These are phyloP conservation scores for Drosophila helvetica DNA, from an alignment of 2,888 invertebrate genomes.

Conservation along the genomic window DNA sequence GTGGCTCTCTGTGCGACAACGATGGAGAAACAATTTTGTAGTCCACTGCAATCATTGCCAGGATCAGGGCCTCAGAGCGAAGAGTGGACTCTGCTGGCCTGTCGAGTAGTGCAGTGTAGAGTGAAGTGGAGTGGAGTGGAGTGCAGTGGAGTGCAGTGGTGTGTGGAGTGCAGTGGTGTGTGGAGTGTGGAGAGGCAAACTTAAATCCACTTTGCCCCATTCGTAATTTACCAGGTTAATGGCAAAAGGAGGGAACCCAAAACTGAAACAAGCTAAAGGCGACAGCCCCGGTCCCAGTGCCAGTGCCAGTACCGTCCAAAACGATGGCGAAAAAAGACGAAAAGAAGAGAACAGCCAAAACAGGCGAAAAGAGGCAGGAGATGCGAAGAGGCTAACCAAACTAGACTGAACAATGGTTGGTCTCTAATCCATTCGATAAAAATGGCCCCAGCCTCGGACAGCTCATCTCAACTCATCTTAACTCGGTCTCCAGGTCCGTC, in stretches of 20 bases:
- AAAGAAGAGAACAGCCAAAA: background rate
- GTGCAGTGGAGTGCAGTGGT: conserved; percentile 3
- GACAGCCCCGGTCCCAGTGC: conserved; percentile 49
- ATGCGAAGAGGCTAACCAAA: conserved; percentile 28
- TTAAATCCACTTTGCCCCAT: conserved; percentile 74
- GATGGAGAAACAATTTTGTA: conserved; percentile 70
- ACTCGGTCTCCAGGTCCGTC: conserved; percentile 22
- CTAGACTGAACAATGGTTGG: conserved; percentile 68
- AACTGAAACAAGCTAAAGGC: conserved; percentile 54
- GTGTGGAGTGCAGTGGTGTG: conserved; percentile 1
- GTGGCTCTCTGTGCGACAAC: conserved; percentile 29
- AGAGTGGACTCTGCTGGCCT: conserved; percentile 10
- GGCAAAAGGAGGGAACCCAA: conserved; percentile 62
- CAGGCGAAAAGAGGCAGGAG: background rate
- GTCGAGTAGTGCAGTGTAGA: conserved; percentile 5
- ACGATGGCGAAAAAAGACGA: conserved; percentile 16
- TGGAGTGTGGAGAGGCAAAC: conserved; percentile 42
- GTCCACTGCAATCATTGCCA: conserved; percentile 72
- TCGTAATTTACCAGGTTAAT: conserved; percentile 76
- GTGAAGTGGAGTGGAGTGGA: background rate
- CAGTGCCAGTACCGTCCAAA: conserved; percentile 39
- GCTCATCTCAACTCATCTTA: conserved; percentile 49
- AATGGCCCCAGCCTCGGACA: conserved; percentile 61
- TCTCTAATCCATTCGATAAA: conserved; percentile 56
- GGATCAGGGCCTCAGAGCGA: conserved; percentile 56